phyloP scores from a whole-genome alignment of 2,113 vertebrate genomes.

The Mirounga angustirostris region DNA sequence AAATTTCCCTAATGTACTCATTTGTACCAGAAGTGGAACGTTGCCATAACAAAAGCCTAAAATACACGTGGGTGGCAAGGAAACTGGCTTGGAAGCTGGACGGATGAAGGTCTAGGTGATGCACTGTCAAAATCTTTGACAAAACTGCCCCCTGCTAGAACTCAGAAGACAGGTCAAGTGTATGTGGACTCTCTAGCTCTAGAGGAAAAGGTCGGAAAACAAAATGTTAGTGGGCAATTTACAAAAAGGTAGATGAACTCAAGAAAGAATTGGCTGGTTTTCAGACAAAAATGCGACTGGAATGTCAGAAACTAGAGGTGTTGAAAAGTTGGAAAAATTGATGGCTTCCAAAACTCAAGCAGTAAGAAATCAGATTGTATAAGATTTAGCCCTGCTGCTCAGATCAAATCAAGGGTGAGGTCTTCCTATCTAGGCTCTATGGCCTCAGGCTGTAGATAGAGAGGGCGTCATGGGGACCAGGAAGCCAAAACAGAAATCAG shows the following conservation, averaged over 20 bases:
- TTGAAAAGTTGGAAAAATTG: slow-evolving; percentile 70
- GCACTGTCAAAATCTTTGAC: slow-evolving; percentile 24
- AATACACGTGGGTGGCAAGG: not conserved
- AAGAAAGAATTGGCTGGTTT: slow-evolving; percentile 74
- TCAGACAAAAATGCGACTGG: slow-evolving; percentile 64
- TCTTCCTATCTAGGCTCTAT: not conserved
- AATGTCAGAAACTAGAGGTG: slow-evolving; percentile 72
- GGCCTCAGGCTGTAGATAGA: not conserved
- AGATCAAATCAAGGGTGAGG: slow-evolving; percentile 36
- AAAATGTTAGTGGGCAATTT: slow-evolving; percentile 63
- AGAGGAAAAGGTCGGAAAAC: slow-evolving; percentile 56
- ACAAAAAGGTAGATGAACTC: slow-evolving; percentile 62
- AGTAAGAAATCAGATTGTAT: slow-evolving; percentile 47
- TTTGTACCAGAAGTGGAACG: slow-evolving; percentile 27
- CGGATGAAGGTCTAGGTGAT: slow-evolving; percentile 41
- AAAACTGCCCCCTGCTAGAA: not conserved
- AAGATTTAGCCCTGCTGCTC: not conserved
- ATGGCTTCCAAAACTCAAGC: slow-evolving; percentile 47
- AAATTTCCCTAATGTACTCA: slow-evolving; percentile 36
- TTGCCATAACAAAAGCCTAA: not conserved
- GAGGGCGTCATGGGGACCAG: not conserved
- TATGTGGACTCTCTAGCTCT: slow-evolving; percentile 54
- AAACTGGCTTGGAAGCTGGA: slow-evolving; percentile 2
- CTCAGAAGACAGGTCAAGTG: slow-evolving; percentile 39
- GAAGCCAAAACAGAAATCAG: not conserved